phyloP scores from a whole-genome alignment of 2,888 invertebrate genomes.

The Cataglyphis livida region DNA sequence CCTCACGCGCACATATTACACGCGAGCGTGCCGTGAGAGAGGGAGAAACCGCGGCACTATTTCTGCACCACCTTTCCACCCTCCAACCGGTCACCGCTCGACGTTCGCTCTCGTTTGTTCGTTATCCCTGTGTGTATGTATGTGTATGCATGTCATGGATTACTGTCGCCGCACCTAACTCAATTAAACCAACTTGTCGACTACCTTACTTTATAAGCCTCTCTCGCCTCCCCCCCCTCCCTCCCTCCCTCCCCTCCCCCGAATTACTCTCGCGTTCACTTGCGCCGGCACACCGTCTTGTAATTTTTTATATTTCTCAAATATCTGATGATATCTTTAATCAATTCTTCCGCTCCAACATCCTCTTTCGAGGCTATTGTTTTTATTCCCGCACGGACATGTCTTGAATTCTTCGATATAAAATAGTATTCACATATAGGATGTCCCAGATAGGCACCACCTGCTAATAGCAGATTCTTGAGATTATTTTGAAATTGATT shows the following conservation, averaged over 20 bases:
- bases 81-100: conserved; percentile 1
- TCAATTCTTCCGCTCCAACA: conserved; percentile 26
- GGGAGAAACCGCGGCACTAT: conserved; percentile 28
- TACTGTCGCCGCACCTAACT: conserved; percentile 55
- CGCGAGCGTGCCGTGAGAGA: background rate
- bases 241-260: conserved; percentile 35
- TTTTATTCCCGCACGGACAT: background rate
- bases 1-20: conserved; percentile 16
- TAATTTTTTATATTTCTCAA: conserved; percentile 19
- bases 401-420: background rate
- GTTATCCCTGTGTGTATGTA: background rate
- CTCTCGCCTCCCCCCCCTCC: conserved; percentile 1
- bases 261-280: conserved; percentile 2
- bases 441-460: too few relatives aligned
- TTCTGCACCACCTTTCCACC: conserved; percentile 18
- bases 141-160: conserved; percentile 38
- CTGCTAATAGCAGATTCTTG: too few relatives aligned
- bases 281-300: conserved; percentile 17
- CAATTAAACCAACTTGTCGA: conserved; percentile 51
- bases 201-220: conserved; percentile 17
- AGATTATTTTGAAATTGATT: too few relatives aligned
- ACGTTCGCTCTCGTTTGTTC: conserved; percentile 21
- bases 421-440: background rate
- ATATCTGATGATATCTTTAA: conserved; percentile 38
- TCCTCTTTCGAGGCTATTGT: conserved; percentile 18